Conservation (phyloP, 2,797 vertebrate genomes). For the Lithobates pipiens region DNA sequence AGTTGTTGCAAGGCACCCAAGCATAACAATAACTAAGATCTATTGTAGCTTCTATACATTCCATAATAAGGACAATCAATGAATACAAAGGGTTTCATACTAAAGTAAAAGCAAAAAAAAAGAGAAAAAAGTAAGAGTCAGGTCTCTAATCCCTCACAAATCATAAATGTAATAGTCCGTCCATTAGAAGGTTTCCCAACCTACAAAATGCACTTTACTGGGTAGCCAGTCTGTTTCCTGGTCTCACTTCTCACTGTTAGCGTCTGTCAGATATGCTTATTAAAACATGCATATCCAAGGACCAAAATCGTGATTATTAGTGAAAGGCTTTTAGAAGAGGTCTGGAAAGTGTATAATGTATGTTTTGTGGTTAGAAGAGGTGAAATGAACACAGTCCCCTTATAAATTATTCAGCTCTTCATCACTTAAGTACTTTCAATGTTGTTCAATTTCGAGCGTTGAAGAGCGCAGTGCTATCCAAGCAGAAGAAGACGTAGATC, state of each 20-base stretch:
- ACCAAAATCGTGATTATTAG: constrained; percentile 21
- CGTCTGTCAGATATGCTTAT: constrained; percentile 19
- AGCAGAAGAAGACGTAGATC: not conserved
- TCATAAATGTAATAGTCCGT: no score
- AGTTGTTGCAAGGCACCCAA: no score
- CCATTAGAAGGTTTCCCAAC: no score
- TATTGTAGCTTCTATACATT: no score
- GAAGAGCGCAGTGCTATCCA: not conserved
- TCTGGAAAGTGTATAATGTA: constrained; percentile 34
- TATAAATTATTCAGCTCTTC: constrained; percentile 15
- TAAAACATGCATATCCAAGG: constrained; percentile 15
- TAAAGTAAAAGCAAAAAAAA: no score
- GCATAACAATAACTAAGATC: no score
- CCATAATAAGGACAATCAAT: no score
- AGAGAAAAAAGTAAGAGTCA: no score
- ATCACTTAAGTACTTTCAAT: constrained; percentile 7
- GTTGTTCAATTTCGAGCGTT: not conserved
- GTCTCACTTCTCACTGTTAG: not conserved
- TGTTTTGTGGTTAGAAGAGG: constrained; percentile 37
- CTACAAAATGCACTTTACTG: no score
- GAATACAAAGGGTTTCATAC: no score
- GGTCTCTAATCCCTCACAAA: no score
- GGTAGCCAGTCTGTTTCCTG: no score
- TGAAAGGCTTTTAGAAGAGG: constrained; percentile 31
- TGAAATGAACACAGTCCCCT: constrained; percentile 11